A percentile compares a stretch with the other conserved stretches of the same genome.
Conservation (phyloP, 2,888 invertebrate genomes). For the Drosophila glabriapex region DNA sequence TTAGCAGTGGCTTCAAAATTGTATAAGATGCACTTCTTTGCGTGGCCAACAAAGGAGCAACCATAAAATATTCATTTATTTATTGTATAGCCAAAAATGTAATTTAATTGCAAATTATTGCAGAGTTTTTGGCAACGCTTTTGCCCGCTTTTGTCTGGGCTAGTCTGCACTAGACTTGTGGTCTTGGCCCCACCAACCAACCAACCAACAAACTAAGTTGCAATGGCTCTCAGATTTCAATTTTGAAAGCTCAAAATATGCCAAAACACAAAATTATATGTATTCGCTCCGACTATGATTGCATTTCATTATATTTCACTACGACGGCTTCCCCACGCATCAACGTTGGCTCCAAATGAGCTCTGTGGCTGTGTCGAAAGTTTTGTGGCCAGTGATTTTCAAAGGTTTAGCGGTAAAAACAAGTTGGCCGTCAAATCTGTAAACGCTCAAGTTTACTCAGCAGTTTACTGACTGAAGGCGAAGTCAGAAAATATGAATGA, state of each 20-base stretch:
- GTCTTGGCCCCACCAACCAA: background rate
- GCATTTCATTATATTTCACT: background rate
- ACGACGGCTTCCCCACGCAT: background rate
- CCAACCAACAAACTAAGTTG: background rate
- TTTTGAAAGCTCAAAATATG: constrained; percentile 38
- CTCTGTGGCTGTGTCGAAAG: constrained; percentile 38
- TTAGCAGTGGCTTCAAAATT: constrained; percentile 21
- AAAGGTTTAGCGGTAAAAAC: constrained; percentile 36
- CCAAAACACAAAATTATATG: constrained; percentile 23
- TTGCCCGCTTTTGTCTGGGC: constrained; percentile 26
- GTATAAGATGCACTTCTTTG: background rate
- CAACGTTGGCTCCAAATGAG: constrained; percentile 18
- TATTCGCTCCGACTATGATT: constrained; percentile 14
- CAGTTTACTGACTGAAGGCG: background rate
- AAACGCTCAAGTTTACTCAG: background rate
- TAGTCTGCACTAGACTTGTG: constrained; percentile 8
- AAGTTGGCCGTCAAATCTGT: constrained; percentile 15
- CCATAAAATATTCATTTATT: constrained; percentile 44
- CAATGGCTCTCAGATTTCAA: constrained; percentile 30
- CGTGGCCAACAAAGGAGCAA: background rate
- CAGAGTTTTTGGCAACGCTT: constrained; percentile 36
- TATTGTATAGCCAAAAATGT: constrained; percentile 54
- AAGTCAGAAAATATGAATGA: background rate
- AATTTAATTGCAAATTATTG: constrained; percentile 66
- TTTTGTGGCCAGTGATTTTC: constrained; percentile 45